Percentiles rank a stretch among this genome's conserved stretches.
Conservation (phyloP, 2,797 vertebrate species). For the Sarcoramphus papa region DNA sequence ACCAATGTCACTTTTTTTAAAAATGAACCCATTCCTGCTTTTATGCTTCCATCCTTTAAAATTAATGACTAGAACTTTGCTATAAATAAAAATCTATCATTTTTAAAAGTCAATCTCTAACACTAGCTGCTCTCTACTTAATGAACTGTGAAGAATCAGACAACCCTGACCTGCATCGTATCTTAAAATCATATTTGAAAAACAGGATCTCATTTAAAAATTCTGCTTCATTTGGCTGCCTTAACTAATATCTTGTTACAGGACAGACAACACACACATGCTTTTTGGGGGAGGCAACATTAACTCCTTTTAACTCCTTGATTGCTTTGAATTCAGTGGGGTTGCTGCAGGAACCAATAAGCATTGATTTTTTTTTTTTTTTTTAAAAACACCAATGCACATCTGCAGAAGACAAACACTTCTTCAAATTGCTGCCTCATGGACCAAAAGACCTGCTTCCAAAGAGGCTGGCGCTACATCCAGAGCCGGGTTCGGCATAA, state of each 20-base stretch:
- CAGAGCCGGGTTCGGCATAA: accelerated
- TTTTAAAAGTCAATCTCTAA: conserved; percentile 71
- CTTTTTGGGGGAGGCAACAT: background rate
- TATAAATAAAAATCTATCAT: conserved; percentile 77
- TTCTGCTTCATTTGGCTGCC: conserved; percentile 35
- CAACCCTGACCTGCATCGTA: conserved; percentile 43
- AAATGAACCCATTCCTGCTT: conserved; percentile 67
- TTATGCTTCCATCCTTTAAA: conserved; percentile 67
- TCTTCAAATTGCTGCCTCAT: background rate
- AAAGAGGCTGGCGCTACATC: accelerated
- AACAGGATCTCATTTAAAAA: conserved; percentile 41
- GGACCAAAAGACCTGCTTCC: background rate
- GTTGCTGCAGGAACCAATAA: background rate
- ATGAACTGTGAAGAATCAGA: conserved; percentile 72
- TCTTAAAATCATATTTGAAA: conserved; percentile 20
- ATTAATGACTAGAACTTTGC: conserved; percentile 70
- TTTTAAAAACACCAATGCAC: too few relatives aligned
- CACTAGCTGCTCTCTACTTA: conserved; percentile 66
- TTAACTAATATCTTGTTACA: background rate
- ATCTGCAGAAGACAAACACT: background rate
- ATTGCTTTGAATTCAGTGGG: background rate
- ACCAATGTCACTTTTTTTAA: conserved; percentile 64
- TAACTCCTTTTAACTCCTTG: background rate
- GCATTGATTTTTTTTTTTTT: too few relatives aligned
- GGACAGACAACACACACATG: background rate